These are phyloP conservation scores for Strigamia transsilvanica DNA, from an alignment of 2,888 invertebrate species.

Conservation along the genomic window DNA sequence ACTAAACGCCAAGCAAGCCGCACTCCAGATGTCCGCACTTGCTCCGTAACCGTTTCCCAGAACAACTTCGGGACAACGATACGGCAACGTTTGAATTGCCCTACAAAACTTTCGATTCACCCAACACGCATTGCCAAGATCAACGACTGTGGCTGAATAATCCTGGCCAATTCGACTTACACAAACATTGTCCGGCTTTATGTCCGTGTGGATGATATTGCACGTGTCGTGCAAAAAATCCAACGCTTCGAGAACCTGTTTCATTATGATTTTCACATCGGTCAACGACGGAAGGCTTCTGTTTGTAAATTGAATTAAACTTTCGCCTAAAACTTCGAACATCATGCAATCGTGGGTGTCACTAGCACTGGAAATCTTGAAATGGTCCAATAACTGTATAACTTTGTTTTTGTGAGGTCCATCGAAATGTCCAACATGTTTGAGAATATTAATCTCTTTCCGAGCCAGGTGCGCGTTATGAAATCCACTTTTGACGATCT, in stretches of 20 bases:
- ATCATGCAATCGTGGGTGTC: constrained; percentile 99
- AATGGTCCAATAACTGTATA: constrained; percentile 97
- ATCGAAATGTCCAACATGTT: constrained; percentile 89
- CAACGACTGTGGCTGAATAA: too few species aligned
- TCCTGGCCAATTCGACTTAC: constrained; percentile 73
- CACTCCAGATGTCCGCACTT: constrained; percentile 99
- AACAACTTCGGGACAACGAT: constrained; percentile 94
- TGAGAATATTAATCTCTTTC: constrained; percentile 97
- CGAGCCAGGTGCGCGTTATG: constrained; percentile 65
- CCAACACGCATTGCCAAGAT: too few species aligned
- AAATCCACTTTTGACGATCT: too few species aligned
- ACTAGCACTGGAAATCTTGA: constrained; percentile 97
- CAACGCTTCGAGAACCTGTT: constrained; percentile 68
- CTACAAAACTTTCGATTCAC: too few species aligned
- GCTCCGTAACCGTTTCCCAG: constrained; percentile 96
- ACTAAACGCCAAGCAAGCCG: too few species aligned
- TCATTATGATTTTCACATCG: constrained; percentile 94
- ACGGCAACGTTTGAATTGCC: constrained; percentile 94
- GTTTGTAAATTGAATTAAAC: constrained; percentile 83
- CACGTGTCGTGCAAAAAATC: too few species aligned
- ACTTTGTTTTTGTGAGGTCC: constrained; percentile 92
- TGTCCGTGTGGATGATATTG: too few species aligned
- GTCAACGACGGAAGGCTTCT: constrained; percentile 91
- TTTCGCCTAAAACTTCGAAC: constrained; percentile 98
- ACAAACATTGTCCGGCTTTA: constrained; percentile 67